Evolutionary conservation across 1,140 invertebrate species (phyloP).

Genomic region (Bicyclus anynana): DNA sequence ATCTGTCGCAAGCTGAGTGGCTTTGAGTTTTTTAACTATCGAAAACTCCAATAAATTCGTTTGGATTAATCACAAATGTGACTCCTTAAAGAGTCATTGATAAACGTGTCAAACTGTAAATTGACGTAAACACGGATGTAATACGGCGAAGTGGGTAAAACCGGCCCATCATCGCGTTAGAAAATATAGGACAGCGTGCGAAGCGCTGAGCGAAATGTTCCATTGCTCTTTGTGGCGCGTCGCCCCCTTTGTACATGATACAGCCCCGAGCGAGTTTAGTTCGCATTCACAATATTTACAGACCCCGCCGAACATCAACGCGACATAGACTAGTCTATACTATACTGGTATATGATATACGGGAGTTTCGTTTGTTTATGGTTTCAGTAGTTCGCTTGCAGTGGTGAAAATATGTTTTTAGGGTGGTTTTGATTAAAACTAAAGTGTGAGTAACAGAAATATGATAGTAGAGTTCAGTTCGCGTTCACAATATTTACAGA

Average conservation of each 20-base stretch:
- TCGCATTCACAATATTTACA: slow-evolving; percentile 36
- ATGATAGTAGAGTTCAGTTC: slow-evolving; percentile 36
- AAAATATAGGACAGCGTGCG: slow-evolving; percentile 63
- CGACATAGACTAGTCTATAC: slow-evolving; percentile 1
- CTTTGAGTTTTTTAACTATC: too few species aligned
- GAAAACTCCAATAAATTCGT: too few species aligned
- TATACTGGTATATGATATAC: neutral
- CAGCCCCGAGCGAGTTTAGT: slow-evolving; percentile 43
- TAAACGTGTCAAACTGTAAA: neutral
- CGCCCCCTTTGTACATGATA: slow-evolving; percentile 59
- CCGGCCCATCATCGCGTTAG: slow-evolving; percentile 63
- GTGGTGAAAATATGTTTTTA: too few species aligned
- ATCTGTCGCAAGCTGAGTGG: too few species aligned
- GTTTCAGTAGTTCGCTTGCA: too few species aligned
- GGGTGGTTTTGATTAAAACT: too few species aligned
- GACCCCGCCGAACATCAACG: slow-evolving; percentile 20
- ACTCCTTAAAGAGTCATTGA: too few species aligned
- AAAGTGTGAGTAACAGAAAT: too few species aligned
- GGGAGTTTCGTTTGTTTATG: neutral
- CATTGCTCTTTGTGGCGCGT: slow-evolving; percentile 62
- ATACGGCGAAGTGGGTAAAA: slow-evolving; percentile 39
- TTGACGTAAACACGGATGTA: slow-evolving; percentile 3
- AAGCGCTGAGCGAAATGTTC: slow-evolving; percentile 62
- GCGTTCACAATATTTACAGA: slow-evolving; percentile 36
- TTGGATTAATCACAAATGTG: too few species aligned